Percentiles rank a stretch among this genome's conserved stretches.
phyloP scores from a whole-genome alignment of 2,797 vertebrate genomes.

The Pseudochromis fuscus region DNA sequence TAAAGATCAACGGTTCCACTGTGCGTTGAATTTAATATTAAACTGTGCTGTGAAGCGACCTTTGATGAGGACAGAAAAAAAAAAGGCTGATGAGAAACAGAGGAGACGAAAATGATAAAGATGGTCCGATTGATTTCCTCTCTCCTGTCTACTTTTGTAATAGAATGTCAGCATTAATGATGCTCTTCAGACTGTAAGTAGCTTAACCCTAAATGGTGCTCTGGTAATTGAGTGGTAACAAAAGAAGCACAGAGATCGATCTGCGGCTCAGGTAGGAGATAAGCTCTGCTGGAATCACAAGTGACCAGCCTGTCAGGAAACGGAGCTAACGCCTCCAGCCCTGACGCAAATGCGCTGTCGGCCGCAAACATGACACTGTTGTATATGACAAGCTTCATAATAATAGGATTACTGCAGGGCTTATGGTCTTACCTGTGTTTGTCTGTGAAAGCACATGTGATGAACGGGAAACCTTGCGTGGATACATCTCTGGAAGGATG shows the following conservation, averaged over 20 bases:
- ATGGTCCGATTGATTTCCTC: background rate
- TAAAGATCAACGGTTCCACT: background rate
- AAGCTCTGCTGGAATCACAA: conserved; percentile 6
- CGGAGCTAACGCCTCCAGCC: background rate
- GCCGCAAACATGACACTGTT: background rate
- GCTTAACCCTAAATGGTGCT: background rate
- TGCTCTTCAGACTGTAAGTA: conserved; percentile 9
- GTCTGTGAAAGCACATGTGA: background rate
- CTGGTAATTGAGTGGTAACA: conserved; percentile 19
- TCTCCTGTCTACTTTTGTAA: background rate
- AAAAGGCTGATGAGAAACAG: background rate
- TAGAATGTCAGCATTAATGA: conserved; percentile 34
- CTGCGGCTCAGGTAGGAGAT: conserved; percentile 7
- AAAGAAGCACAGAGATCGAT: conserved; percentile 19
- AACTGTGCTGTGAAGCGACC: background rate
- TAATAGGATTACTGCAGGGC: background rate
- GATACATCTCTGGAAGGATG: background rate
- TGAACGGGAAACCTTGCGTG: background rate
- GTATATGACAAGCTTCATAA: background rate
- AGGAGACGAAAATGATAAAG: background rate
- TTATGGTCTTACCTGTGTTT: background rate
- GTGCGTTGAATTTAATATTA: background rate
- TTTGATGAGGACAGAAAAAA: background rate
- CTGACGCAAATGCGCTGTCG: background rate
- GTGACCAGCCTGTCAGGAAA: background rate